Percentiles rank a stretch among this genome's conserved stretches.
Evolutionary conservation across 2,888 invertebrate species (phyloP).

Genomic region (Luffia ferchaultella): DNA sequence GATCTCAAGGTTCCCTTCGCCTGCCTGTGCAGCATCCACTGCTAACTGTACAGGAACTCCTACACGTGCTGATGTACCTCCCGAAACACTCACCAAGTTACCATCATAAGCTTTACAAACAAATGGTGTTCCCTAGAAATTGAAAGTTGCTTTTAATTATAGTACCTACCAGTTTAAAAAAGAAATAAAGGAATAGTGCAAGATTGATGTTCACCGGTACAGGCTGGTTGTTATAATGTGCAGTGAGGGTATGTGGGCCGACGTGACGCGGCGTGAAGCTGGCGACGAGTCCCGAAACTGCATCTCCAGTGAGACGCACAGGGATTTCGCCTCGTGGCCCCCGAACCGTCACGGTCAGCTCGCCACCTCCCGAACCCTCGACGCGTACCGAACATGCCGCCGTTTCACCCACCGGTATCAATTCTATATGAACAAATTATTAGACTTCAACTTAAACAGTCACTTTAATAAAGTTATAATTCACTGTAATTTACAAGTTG

Average conservation of each 20-base stretch:
- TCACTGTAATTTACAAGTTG: no score
- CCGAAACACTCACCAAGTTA: conserved; percentile 82
- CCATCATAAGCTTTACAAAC: conserved; percentile 94
- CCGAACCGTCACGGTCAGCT: conserved; percentile 87
- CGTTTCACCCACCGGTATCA: conserved; percentile 80
- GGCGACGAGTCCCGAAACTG: conserved; percentile 86
- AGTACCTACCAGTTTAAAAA: neutral
- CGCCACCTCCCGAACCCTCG: conserved; percentile 73
- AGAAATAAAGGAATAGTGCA: neutral
- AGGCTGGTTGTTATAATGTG: conserved; percentile 89
- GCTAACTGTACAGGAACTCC: conserved; percentile 94
- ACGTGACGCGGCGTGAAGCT: conserved; percentile 93
- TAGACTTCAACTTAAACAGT: no score
- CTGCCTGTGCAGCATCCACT: conserved; percentile 95
- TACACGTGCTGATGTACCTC: conserved; percentile 75
- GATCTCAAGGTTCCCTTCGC: conserved; percentile 97
- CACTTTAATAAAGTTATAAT: no score
- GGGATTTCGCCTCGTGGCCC: conserved; percentile 89
- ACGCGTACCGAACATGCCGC: conserved; percentile 59
- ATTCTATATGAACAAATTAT: conserved; percentile 51
- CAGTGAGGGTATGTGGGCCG: conserved; percentile 91
- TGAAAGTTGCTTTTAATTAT: conserved; percentile 1
- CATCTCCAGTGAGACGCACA: conserved; percentile 88
- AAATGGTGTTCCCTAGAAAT: conserved; percentile 80
- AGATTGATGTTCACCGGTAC: conserved; percentile 63